These are phyloP conservation scores for Calyptomena viridis DNA, from an alignment of 2,113 vertebrate species.

Conservation along the genomic window DNA sequence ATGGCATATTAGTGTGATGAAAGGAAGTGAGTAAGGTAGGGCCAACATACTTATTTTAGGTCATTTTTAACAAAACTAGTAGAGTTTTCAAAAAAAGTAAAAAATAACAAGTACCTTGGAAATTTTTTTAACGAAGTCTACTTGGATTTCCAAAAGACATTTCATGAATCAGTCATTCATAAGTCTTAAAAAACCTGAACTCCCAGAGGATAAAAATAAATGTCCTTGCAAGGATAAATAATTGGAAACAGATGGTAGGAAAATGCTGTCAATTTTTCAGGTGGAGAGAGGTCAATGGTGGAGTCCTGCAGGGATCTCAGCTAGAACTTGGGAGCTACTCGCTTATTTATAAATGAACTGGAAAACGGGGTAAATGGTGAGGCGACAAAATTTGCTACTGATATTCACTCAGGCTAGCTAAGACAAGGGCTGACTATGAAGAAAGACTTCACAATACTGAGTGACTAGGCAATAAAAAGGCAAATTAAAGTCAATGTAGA, in stretches of 20 bases:
- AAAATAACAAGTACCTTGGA: neutral
- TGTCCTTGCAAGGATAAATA: slow-evolving; percentile 60
- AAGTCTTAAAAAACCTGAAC: neutral
- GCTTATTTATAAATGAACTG: slow-evolving; percentile 33
- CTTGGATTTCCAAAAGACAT: neutral
- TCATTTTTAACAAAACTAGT: neutral
- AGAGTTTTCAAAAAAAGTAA: neutral
- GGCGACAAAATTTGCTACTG: slow-evolving; percentile 17
- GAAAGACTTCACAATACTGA: neutral
- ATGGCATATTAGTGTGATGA: neutral
- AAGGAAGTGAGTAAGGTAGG: neutral
- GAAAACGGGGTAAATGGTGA: slow-evolving; percentile 50
- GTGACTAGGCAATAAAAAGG: neutral
- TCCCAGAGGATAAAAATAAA: slow-evolving; percentile 54
- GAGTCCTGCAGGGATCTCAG: slow-evolving; percentile 66
- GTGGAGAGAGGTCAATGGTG: slow-evolving; percentile 39
- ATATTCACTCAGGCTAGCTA: neutral
- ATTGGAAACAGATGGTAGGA: slow-evolving; percentile 62
- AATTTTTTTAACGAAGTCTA: neutral
- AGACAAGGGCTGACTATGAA: neutral
- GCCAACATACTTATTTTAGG: neutral
- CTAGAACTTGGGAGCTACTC: slow-evolving; percentile 49
- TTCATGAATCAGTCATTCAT: neutral
- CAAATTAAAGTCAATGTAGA: neutral
- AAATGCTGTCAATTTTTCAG: slow-evolving; percentile 50